Base-by-base conservation (phyloP, 1,140 invertebrate species). In the Heliconius hermathena region DNA sequence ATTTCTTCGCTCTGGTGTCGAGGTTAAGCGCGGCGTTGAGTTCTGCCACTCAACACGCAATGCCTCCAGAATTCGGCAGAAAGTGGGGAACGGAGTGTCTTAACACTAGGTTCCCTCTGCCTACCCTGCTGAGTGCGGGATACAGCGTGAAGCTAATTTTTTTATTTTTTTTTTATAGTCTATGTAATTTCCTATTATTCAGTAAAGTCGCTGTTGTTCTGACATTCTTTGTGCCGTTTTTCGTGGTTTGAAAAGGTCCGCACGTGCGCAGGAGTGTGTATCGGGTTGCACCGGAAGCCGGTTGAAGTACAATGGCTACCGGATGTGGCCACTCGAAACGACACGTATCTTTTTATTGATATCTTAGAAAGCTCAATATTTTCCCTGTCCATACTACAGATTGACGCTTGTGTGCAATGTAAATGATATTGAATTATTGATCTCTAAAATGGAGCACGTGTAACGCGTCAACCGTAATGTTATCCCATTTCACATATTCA, bases 251-350 rank as follows among this genome's bases (percentile, higher is more conserved):
- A 91, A 91, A 93, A 93, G 93, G 87, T 88, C 84, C 93, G 93
- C 93, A 93, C 93, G 93, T 94, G 93, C 92, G 93, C 93, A 90
- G 88, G 93, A 94, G 93, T 93, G 89, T 88, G 88, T 93, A 94
- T 94, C 93, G 92, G 88, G 93, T 94, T 94, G 89, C 92, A 87
- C 90, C 92, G 92, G 92, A 93, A 93, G 89, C 86, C 86, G 84
- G 89, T 85, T 88, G 89, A 89, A 88, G 87, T 88, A 94, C 90
- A 94, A 94, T 93, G 89, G 88, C 85, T 77, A 84, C 93, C 93
- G 93, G 93, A 94, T 91, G 92, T 93, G 93, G 93, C 91, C 88
- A 89, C 93, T 94, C 88, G 87, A 91, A 90, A 87, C 89, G 91
- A 92, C 91, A 93, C 93, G 88, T 93, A 94, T 94, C 91, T 92